A percentile compares a stretch with the other conserved stretches of the same genome.
Evolutionary conservation across 2,888 invertebrate species (phyloP).

Genomic region (Crocallis elinguaria): DNA sequence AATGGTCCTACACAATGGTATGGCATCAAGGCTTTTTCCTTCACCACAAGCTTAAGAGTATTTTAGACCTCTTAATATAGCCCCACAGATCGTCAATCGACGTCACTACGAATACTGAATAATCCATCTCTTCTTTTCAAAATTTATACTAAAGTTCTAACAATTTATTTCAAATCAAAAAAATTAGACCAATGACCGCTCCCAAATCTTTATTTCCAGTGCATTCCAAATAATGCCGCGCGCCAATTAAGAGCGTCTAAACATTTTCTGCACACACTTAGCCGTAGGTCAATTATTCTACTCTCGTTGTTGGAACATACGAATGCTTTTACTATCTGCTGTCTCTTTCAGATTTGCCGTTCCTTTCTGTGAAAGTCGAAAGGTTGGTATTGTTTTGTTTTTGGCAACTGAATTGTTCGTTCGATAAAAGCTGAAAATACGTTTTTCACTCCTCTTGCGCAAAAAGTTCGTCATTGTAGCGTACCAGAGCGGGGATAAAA

Average conservation of each 20-base stretch:
- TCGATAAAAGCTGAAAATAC: neutral
- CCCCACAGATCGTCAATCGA: no score
- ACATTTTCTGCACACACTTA: constrained; percentile 8
- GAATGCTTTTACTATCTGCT: constrained; percentile 40
- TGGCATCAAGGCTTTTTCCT: no score
- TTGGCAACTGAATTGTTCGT: neutral
- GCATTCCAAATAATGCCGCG: constrained; percentile 10
- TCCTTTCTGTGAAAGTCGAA: neutral
- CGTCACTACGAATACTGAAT: no score
- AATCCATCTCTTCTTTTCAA: no score
- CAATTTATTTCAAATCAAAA: neutral
- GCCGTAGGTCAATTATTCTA: constrained; percentile 32
- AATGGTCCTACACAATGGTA: no score
- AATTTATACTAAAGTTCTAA: no score
- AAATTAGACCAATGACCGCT: neutral
- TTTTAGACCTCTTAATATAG: no score
- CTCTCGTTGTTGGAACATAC: constrained; percentile 33
- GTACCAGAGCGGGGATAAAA: no score
- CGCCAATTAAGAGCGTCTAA: constrained; percentile 18
- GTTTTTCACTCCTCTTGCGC: no score
- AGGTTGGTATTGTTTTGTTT: neutral
- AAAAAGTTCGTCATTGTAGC: no score
- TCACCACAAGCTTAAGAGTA: no score
- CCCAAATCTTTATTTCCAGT: constrained; percentile 2
- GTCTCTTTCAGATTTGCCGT: constrained; percentile 12